Conservation (phyloP, 1,140 invertebrate species). For the Macrostomum lignano region DNA sequence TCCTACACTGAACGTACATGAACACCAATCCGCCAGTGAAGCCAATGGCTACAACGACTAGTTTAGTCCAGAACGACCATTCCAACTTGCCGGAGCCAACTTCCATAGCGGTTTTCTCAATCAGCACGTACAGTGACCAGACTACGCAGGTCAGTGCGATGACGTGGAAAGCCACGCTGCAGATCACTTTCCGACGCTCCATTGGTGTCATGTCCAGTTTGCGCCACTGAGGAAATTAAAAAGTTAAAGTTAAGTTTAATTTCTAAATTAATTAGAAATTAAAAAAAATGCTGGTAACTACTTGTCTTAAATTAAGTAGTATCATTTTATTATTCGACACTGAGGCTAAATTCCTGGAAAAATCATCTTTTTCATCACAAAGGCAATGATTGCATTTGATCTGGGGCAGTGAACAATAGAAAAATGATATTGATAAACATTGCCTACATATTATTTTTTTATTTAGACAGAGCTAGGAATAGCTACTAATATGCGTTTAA, state of each 20-base stretch:
- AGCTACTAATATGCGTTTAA: too few relatives aligned
- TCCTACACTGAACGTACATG: conserved; percentile 82
- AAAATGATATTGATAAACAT: too few relatives aligned
- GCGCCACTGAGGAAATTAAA: conserved; percentile 42
- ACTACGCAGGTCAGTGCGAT: conserved; percentile 73
- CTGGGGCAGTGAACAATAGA: background rate
- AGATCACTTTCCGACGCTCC: conserved; percentile 58
- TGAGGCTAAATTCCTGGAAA: too few relatives aligned
- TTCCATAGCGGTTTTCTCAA: conserved; percentile 67
- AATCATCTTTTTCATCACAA: too few relatives aligned
- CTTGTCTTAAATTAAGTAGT: too few relatives aligned
- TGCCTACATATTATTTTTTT: too few relatives aligned
- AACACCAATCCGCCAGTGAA: conserved; percentile 77
- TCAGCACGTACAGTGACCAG: conserved; percentile 79
- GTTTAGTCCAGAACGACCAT: conserved; percentile 88
- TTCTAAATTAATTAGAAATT: background rate
- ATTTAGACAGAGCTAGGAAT: too few relatives aligned
- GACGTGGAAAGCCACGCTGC: conserved; percentile 66
- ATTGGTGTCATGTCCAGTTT: conserved; percentile 65
- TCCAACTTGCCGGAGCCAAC: conserved; percentile 41
- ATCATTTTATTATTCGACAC: too few relatives aligned
- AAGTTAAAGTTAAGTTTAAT: background rate
- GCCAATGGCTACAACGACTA: conserved; percentile 76
- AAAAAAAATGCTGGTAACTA: background rate
- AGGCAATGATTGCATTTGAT: too few relatives aligned